Conservation (phyloP, 2,113 vertebrate species). For the Strix uralensis region DNA sequence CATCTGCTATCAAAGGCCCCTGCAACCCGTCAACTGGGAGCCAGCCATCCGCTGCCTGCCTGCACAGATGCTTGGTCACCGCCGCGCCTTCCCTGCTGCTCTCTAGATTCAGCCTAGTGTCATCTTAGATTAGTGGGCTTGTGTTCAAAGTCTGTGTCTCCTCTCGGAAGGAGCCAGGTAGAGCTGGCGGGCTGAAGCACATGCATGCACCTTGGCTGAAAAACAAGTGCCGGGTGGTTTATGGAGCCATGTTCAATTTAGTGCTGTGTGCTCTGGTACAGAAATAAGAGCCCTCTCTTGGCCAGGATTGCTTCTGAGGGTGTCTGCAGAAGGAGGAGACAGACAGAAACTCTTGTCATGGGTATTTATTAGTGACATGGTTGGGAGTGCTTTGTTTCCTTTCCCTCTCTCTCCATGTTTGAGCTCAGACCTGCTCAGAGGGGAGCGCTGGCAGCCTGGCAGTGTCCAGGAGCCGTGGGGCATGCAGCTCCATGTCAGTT, state of each 20-base stretch:
- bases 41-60: not conserved
- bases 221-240: not conserved
- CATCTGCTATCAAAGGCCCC: conserved; percentile 4
- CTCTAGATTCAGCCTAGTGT: not conserved
- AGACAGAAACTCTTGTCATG: not conserved
- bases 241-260: not conserved
- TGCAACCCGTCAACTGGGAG: not conserved
- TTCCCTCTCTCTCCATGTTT: not conserved
- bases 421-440: not conserved
- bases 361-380: not conserved
- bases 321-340: not conserved
- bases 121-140: not conserved
- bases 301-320: not conserved
- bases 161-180: not conserved
- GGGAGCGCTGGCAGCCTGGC: not conserved
- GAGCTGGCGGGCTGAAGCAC: not conserved
- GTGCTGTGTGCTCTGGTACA: not conserved
- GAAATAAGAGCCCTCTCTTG: not conserved
- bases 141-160: not conserved
- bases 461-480: not conserved
- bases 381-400: not conserved
- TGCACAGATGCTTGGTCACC: not conserved
- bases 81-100: accelerated
- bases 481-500: accelerated
- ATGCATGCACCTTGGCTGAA: not conserved